Evolutionary conservation across 2,113 vertebrate species (phyloP), one percentile per base, ranked within the genome.

Genomic region (Megalops atlanticus): DNA sequence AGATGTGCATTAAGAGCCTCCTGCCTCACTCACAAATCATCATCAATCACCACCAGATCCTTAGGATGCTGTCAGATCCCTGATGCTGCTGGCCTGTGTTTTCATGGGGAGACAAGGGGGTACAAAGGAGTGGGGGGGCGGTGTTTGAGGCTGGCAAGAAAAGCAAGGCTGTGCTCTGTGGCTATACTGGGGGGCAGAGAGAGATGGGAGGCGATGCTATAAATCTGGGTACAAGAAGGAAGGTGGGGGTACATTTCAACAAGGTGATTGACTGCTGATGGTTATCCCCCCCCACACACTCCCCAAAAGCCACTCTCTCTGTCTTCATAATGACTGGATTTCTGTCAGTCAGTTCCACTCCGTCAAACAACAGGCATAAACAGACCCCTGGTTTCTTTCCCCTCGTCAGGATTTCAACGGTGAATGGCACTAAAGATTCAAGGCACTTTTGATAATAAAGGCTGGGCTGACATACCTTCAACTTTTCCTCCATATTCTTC

Each of bases 311-410:
- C 41, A 16, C 24, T 70, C 43, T 35, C 5, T 71, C 69, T 73
- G 35, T 54, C 27, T 77, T 81, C 58, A 38, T 81, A 81, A 81
- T 49, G 80, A 81, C 40, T 39, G 21, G 80, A 75, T 81, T 69
- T n/a, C 58, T 77, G 80, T 77, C 41, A 81, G 43, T 69, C 54
- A 70, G 72, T 75, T 75, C 72, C 52, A 68, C 49, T 52, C 79
- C n/a, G 11, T 36, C 18, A 2, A 35, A 81, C 16, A 1, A 21
- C 39, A 35, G 4, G 16, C 33, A 36, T 41, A 38, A 31, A 77
- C 41, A 12, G 40, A 40, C 15, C 80, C 41, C 15, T 16, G n/a
- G 52, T 76, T 49, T 49, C 27, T 43, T 75, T 27, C n/a, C 72
- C 27, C 43, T 81, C 39, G 10, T 74, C 80, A 75, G 73, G 35